A percentile compares a stretch with the other conserved stretches of the same genome.
These are phyloP conservation scores for Silurus meridionalis DNA, from an alignment of 2,113 vertebrate species.

Conservation along the genomic window DNA sequence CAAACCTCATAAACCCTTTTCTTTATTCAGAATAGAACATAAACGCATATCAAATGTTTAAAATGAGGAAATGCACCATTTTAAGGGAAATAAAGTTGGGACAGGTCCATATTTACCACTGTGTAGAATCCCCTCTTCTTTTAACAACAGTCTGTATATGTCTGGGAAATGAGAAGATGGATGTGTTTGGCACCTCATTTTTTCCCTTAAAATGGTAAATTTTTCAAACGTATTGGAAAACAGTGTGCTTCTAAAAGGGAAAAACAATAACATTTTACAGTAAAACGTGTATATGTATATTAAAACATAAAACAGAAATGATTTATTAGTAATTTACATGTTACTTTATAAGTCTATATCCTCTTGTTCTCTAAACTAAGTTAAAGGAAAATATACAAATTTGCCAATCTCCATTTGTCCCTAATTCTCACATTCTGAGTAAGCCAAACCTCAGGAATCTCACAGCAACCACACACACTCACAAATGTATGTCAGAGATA, in stretches of 20 bases:
- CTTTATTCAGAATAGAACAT: too few relatives aligned
- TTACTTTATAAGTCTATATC: neutral
- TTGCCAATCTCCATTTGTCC: slow-evolving; percentile 2
- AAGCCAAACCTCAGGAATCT: slow-evolving; percentile 16
- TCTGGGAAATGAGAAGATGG: too few relatives aligned
- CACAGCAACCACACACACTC: slow-evolving; percentile 40
- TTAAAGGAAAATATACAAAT: neutral
- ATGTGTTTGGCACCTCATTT: too few relatives aligned
- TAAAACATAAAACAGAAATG: neutral
- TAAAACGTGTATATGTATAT: neutral
- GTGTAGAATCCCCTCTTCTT: too few relatives aligned
- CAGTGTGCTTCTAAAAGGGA: neutral
- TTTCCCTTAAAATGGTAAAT: too few relatives aligned
- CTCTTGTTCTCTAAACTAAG: neutral
- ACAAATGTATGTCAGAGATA: slow-evolving; percentile 30
- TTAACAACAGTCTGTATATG: too few relatives aligned
- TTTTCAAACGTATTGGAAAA: neutral
- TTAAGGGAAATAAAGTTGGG: too few relatives aligned
- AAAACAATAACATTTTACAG: neutral
- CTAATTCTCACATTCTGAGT: slow-evolving; percentile 7
- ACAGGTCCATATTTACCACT: too few relatives aligned
- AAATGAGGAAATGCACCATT: too few relatives aligned
- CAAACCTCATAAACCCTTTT: too few relatives aligned
- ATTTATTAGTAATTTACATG: neutral
- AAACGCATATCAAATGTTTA: too few relatives aligned